Conservation (phyloP, 2,113 vertebrate species). For the Stictonetta naevosa region DNA sequence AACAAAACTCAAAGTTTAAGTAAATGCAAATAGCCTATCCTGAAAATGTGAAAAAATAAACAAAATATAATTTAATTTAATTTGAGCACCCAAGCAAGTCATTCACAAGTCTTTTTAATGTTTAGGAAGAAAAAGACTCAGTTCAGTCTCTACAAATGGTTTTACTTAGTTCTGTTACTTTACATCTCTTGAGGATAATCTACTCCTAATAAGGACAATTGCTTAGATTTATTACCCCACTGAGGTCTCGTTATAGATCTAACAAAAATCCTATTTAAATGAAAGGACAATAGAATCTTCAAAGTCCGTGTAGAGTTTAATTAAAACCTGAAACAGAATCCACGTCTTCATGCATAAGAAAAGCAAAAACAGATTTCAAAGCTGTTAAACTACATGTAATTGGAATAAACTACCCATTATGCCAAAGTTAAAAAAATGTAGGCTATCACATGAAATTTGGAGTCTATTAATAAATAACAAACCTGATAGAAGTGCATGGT, state of each 20-base stretch:
- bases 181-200: conserved; percentile 76
- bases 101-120: conserved; percentile 64
- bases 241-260: conserved; percentile 83
- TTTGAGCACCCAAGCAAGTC: conserved; percentile 69
- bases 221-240: conserved; percentile 81
- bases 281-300: conserved; percentile 77
- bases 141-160: conserved; percentile 60
- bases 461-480: conserved; percentile 46
- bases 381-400: conserved; percentile 33
- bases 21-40: conserved; percentile 54
- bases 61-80: conserved; percentile 78
- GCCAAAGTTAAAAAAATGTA: neutral
- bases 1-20: conserved; percentile 20
- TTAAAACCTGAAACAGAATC: conserved; percentile 67
- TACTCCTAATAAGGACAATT: conserved; percentile 81
- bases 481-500: neutral
- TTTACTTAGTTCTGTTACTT: conserved; percentile 78
- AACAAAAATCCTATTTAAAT: conserved; percentile 78
- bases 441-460: neutral
- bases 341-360: conserved; percentile 32
- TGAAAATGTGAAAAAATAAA: conserved; percentile 75
- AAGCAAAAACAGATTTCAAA: conserved; percentile 64
- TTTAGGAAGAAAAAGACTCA: conserved; percentile 48
- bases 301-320: conserved; percentile 74
- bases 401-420: conserved; percentile 46